phyloP scores from a whole-genome alignment of 1,140 invertebrate species.

The Coptotermes formosanus region DNA sequence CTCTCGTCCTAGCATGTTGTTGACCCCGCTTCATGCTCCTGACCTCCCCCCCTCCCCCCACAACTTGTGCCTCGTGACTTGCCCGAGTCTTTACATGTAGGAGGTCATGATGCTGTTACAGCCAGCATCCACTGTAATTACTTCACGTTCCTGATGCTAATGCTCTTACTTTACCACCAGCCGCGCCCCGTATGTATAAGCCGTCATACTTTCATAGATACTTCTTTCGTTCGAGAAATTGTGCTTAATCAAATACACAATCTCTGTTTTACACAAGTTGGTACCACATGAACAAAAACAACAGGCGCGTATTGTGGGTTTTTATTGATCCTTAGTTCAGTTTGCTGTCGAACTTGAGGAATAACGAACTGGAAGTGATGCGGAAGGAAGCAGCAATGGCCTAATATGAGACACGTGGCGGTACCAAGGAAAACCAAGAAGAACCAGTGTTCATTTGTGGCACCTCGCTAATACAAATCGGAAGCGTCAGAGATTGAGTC shows the following conservation, averaged over 20 bases:
- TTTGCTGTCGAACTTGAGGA: too few species aligned
- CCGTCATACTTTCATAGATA: not conserved
- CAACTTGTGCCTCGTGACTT: not conserved
- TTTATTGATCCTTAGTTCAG: too few species aligned
- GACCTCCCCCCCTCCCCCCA: not conserved
- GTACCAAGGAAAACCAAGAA: too few species aligned
- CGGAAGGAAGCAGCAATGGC: too few species aligned
- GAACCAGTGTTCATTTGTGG: too few species aligned
- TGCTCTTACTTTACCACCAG: not conserved
- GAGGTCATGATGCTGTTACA: not conserved
- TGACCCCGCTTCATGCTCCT: not conserved
- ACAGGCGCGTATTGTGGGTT: too few species aligned
- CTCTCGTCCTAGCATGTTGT: not conserved
- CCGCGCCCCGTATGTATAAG: not conserved
- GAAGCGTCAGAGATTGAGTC: too few species aligned
- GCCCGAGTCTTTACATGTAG: not conserved
- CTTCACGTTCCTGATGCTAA: not conserved
- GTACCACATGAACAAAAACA: not conserved
- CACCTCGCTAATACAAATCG: too few species aligned
- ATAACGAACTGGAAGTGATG: too few species aligned
- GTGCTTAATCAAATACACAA: not conserved
- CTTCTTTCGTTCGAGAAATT: not conserved
- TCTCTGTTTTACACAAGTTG: not conserved
- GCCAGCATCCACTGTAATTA: constrained; percentile 4
- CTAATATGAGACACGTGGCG: too few species aligned